Evolutionary conservation across 2,888 invertebrate species (phyloP).

Genomic region (Latheticus oryzae): DNA sequence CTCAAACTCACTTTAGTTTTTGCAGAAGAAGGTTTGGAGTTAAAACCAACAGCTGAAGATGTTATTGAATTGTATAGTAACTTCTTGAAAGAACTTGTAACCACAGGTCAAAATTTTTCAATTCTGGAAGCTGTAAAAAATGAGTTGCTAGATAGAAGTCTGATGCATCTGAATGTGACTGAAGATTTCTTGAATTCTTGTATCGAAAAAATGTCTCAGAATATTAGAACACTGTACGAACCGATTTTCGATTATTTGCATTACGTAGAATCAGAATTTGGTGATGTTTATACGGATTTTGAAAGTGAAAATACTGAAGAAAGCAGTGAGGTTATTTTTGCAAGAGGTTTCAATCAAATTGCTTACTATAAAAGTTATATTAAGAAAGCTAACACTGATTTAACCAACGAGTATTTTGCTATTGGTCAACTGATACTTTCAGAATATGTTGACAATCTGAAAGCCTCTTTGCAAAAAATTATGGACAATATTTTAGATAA

Average conservation of each 20-base stretch:
- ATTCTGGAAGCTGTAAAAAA: slow-evolving; percentile 57
- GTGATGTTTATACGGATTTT: slow-evolving; percentile 62
- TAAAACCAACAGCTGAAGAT: slow-evolving; percentile 71
- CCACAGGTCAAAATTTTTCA: slow-evolving; percentile 61
- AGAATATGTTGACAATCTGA: slow-evolving; percentile 73
- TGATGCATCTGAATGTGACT: slow-evolving; percentile 56
- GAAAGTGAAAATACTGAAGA: slow-evolving; percentile 60
- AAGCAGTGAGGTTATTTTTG: slow-evolving; percentile 69
- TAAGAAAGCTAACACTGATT: slow-evolving; percentile 71
- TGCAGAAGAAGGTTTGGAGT: slow-evolving; percentile 54
- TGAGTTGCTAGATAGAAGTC: slow-evolving; percentile 46
- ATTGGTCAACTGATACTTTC: slow-evolving; percentile 74
- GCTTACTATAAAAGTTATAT: slow-evolving; percentile 72
- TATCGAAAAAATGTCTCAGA: slow-evolving; percentile 67
- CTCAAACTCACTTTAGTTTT: slow-evolving; percentile 67
- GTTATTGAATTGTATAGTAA: slow-evolving; percentile 71
- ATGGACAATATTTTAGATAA: slow-evolving; percentile 73
- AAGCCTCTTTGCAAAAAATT: slow-evolving; percentile 69
- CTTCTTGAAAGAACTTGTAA: slow-evolving; percentile 65
- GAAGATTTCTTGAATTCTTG: slow-evolving; percentile 64
- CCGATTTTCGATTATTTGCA: slow-evolving; percentile 71
- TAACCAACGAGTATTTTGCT: slow-evolving; percentile 76
- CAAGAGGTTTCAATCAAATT: slow-evolving; percentile 72
- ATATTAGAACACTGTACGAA: slow-evolving; percentile 69
- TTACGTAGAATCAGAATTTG: slow-evolving; percentile 69